Base-by-base conservation (phyloP, 2,797 vertebrate species). In the Myotis findleyi region DNA sequence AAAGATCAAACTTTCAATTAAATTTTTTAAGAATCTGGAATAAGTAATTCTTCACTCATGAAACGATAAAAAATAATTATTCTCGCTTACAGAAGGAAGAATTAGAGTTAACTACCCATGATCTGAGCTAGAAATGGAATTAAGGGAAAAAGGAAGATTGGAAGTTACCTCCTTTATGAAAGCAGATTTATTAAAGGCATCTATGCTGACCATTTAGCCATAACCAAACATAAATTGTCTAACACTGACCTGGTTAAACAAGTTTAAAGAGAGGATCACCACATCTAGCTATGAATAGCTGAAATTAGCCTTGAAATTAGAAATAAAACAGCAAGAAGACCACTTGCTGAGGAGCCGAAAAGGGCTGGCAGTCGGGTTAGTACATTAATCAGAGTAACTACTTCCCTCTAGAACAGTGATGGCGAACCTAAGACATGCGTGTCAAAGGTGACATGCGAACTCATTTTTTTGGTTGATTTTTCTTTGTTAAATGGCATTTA, bases 281-380 rank as follows among this genome's bases (percentile, higher is more conserved):
- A 47, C 18, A 62, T 25, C n/a, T 69, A 92, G 64, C 44, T 9
- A 89, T 71, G 21, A 84, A 77, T 55, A 90, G 41, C 18, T 77
- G 51, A 97, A 94, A 81, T 57, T 21, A 91, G 64, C 75, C 72
- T 14, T 77, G 44, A 97, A 94, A 81, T 57, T 21, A 91, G 64
- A 64, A 77, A 57, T 0, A 73, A 75, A 69, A 69, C 11, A 87
- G 17, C 47, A 91, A 83, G 38, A 38, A 57, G 36, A 76, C 36
- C 12, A 86, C 55, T 55, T 73, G 36, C 55, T 91, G 11, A 93
- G 75, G 13, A 41, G 18, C 49, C 51, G 38, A 38, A 16, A 77
- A 93, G 44, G 7, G 5, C 36, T 91, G 53, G 53, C 21, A 68
- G 33, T 71, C 14, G 68, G 41, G 41, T 80, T 17, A 44, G 13